Base-by-base conservation (phyloP, 2,888 invertebrate species). In the Ypsolopha sequella region DNA sequence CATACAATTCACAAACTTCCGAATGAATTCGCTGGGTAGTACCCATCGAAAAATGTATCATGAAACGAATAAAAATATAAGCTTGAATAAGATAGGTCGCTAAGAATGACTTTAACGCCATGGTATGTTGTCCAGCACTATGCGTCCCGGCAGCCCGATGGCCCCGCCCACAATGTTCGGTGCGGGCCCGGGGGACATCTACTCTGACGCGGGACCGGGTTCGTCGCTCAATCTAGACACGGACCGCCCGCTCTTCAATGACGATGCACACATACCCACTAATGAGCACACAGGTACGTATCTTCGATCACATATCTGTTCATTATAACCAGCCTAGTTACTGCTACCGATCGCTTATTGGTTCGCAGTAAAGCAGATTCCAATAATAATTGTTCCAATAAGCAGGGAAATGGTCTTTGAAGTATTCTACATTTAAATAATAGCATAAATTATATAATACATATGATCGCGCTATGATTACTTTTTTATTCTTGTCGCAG, bases 141-240 rank as follows among this genome's bases (percentile, higher is more conserved):
- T 10, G 38, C 38, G 38, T 38, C 38, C 38, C 8, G n/a, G 9
- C 13, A 11, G 36, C 8, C 8, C 38, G 36, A 14, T 14, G 36
- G 14, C 35, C 11, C 9, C 47, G 11, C 58, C 68, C 3, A 55
- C 70, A 1, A 81, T 85, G 81, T 71, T 82, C 46, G 86, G 87
- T 7, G 84, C 81, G 0, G 64, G 62, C 14, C 68, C 86, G 0
- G 60, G 72, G 14, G 89, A 90, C 59, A 85, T 88, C 48, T 90
- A 90, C 64, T 88, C 87, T n/a, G 90, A 90, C 62, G 78, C 88
- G 0, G 87, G 82, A 1, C 85, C 87, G 0, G 80, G 81, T 55
- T 88, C 69, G 57, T 79, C 88, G 1, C 70, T 91, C 0, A 90
- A 93, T 68, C 72, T 92, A 14, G 92, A 92, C 71, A 88, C 88